Conservation (phyloP, 2,797 vertebrate genomes). For the Allobates femoralis region DNA sequence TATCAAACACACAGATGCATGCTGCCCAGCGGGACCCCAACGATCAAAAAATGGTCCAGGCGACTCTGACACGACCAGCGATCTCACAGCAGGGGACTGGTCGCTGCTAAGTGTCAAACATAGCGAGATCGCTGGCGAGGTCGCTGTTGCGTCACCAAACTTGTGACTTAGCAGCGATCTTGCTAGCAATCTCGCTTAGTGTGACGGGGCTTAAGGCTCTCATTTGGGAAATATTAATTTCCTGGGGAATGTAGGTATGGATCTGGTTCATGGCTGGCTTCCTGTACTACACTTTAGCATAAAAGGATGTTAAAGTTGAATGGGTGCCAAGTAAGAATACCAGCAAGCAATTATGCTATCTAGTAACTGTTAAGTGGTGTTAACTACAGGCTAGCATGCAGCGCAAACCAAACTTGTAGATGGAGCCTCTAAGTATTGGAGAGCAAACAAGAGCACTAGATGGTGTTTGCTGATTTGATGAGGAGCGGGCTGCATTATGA, state of each 20-base stretch:
- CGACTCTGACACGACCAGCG: too few species aligned
- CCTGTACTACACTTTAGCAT: conserved; percentile 38
- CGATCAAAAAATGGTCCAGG: too few species aligned
- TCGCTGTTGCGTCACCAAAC: too few species aligned
- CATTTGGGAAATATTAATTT: conserved; percentile 66
- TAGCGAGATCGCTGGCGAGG: too few species aligned
- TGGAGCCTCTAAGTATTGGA: conserved; percentile 34
- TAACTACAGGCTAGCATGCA: conserved; percentile 54
- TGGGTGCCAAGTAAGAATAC: conserved; percentile 54
- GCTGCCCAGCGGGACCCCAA: too few species aligned
- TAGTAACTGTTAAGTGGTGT: conserved; percentile 61
- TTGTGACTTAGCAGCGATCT: too few species aligned
- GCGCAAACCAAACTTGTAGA: conserved; percentile 45
- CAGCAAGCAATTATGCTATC: conserved; percentile 60
- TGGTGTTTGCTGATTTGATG: conserved; percentile 27
- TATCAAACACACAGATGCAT: too few species aligned
- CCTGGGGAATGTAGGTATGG: conserved; percentile 21
- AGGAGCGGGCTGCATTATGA: background rate
- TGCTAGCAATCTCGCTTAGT: too few species aligned
- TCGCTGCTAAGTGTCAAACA: too few species aligned
- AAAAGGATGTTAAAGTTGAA: conserved; percentile 57
- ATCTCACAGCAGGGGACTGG: too few species aligned
- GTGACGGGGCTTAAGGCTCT: too few species aligned
- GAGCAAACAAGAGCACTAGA: conserved; percentile 36
- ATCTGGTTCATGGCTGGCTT: conserved; percentile 61